Evolutionary conservation across 53 echinoderm and acorn worm species (phyloP).

Genomic region (Henricia sp.): DNA sequence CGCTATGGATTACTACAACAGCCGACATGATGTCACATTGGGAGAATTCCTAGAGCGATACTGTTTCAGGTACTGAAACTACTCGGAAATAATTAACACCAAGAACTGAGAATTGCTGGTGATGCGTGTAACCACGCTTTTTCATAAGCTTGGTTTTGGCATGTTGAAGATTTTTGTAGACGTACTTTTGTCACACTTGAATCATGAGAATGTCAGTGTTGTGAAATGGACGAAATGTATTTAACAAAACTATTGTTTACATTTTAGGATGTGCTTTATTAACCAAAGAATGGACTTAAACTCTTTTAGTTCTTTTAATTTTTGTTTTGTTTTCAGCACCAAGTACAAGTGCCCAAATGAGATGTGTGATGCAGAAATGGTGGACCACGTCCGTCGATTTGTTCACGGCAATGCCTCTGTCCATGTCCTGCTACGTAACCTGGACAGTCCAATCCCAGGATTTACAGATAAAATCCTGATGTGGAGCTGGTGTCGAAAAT

Average conservation of each 20-base stretch:
- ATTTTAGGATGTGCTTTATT: too few relatives aligned
- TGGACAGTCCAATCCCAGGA: conserved; percentile 84
- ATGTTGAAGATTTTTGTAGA: too few relatives aligned
- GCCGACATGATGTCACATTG: conserved; percentile 85
- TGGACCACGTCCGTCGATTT: conserved; percentile 87
- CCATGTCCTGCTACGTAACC: conserved; percentile 78
- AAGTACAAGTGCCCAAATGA: conserved; percentile 86
- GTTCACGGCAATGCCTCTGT: conserved; percentile 83
- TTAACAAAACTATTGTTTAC: too few relatives aligned
- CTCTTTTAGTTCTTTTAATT: too few relatives aligned
- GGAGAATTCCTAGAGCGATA: conserved; percentile 96
- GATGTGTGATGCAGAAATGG: conserved; percentile 84
- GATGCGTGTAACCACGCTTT: too few relatives aligned
- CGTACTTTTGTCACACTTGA: too few relatives aligned
- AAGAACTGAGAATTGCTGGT: too few relatives aligned
- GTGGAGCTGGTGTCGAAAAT: conserved; percentile 98
- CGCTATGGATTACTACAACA: conserved; percentile 89
- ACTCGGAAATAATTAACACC: too few relatives aligned
- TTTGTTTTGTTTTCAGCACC: conserved; percentile 46
- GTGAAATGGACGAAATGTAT: too few relatives aligned
- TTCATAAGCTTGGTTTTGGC: too few relatives aligned
- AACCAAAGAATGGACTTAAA: too few relatives aligned
- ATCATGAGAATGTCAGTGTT: too few relatives aligned
- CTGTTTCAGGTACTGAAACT: conserved; percentile 98
- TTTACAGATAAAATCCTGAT: conserved; percentile 82